A percentile compares a stretch with the other conserved stretches of the same genome.
Conservation (phyloP, 2,797 vertebrate genomes). For the Acanthurus lineatus region DNA sequence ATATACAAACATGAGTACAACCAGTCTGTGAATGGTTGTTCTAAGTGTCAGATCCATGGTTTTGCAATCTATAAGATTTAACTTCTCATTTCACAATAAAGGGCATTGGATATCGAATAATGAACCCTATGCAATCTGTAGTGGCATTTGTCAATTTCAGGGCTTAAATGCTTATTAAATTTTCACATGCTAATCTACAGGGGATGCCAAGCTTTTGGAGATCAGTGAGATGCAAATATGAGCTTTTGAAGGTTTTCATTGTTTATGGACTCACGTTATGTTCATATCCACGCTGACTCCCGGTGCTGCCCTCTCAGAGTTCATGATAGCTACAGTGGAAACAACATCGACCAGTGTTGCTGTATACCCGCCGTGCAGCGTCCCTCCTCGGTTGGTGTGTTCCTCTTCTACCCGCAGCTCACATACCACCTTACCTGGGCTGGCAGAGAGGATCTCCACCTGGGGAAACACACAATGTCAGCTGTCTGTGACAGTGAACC, state of each 20-base stretch:
- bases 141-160: neutral
- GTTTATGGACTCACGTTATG: constrained; percentile 89
- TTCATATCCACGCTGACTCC: constrained; percentile 99
- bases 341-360: constrained; percentile 93
- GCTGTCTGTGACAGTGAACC: neutral
- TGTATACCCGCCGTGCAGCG: constrained; percentile 93
- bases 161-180: neutral
- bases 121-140: neutral
- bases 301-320: constrained; percentile 87
- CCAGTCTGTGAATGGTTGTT: neutral
- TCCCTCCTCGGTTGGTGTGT: constrained; percentile 91
- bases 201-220: neutral
- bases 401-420: constrained; percentile 94
- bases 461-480: constrained; percentile 57
- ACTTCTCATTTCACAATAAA: neutral
- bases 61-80: neutral
- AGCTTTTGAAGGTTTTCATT: neutral
- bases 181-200: neutral
- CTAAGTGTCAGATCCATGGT: neutral
- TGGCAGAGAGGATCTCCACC: constrained; percentile 90
- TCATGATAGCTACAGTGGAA: constrained; percentile 91
- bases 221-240: neutral
- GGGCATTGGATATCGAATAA: neutral
- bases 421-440: constrained; percentile 92
- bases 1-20: neutral